Conservation (phyloP, 2,888 invertebrate genomes). For the Gymnocheta viridis region DNA sequence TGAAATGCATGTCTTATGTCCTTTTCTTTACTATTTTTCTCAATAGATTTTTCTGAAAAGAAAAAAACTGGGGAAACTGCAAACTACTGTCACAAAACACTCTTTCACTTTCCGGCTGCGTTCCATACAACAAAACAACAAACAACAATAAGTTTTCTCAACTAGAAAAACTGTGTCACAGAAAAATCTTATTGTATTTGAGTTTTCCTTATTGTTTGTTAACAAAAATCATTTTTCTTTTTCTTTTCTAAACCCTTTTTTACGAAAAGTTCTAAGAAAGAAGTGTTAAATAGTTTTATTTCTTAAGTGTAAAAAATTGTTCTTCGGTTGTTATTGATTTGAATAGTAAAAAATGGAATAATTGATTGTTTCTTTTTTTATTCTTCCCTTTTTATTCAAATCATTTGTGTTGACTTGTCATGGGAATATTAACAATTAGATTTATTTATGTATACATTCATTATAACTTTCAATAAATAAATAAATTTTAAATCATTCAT, state of each 20-base stretch:
- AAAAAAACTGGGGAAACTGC: not conserved
- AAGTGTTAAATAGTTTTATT: conserved; percentile 21
- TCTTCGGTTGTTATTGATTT: conserved; percentile 1
- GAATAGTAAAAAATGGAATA: conserved; percentile 26
- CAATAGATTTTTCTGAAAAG: not conserved
- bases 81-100: not conserved
- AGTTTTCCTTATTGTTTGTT: conserved; percentile 25
- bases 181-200: conserved; percentile 23
- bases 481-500: not conserved
- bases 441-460: conserved; percentile 49
- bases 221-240: conserved; percentile 9
- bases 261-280: not conserved
- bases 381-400: not conserved
- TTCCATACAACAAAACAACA: not conserved
- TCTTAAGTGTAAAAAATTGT: not conserved
- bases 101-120: not conserved
- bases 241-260: not conserved
- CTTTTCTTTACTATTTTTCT: not conserved
- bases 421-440: conserved; percentile 62
- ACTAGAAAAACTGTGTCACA: conserved; percentile 45
- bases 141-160: conserved; percentile 10
- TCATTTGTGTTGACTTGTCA: conserved; percentile 58
- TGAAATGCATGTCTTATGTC: not conserved
- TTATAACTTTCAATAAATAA: conserved; percentile 9
- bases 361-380: conserved; percentile 24